Evolutionary conservation across 2,888 invertebrate species (phyloP).

Genomic region (Synanthedon formicaeformis): DNA sequence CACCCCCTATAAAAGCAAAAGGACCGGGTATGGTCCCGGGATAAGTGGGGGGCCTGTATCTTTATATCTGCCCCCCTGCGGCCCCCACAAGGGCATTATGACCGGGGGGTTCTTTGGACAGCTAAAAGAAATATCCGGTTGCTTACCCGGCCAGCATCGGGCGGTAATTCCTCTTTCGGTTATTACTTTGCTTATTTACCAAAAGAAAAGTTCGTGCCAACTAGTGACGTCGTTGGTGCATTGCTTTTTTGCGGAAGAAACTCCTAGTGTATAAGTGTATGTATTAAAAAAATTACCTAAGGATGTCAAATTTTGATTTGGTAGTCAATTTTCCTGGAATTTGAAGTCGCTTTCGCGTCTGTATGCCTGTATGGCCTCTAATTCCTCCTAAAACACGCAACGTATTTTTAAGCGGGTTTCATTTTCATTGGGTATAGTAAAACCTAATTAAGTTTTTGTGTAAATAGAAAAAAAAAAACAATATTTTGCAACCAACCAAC

Average conservation of each 20-base stretch:
- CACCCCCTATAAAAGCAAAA: conserved; percentile 71
- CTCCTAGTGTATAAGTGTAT: too few species aligned
- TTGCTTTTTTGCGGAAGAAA: background rate
- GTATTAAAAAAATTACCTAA: too few species aligned
- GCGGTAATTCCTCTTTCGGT: conserved; percentile 58
- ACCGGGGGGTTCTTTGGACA: conserved; percentile 69
- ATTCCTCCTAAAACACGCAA: too few species aligned
- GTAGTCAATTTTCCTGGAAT: too few species aligned
- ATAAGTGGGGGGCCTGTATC: conserved; percentile 69
- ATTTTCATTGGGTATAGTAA: too few species aligned
- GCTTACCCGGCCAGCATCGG: conserved; percentile 51
- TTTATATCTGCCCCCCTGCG: conserved; percentile 64
- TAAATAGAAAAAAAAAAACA: too few species aligned
- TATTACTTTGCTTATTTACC: conserved; percentile 61
- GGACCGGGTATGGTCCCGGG: conserved; percentile 65
- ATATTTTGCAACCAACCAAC: too few species aligned
- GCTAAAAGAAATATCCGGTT: conserved; percentile 71
- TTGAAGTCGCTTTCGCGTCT: too few species aligned
- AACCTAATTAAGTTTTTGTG: too few species aligned
- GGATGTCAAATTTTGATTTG: too few species aligned
- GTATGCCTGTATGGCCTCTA: too few species aligned
- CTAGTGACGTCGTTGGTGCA: conserved; percentile 21
- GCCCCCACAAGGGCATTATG: conserved; percentile 61
- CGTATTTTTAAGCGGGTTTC: too few species aligned
- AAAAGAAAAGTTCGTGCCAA: conserved; percentile 52